Conservation (phyloP, 2,797 vertebrate genomes). For the Enteromius radiatus region DNA sequence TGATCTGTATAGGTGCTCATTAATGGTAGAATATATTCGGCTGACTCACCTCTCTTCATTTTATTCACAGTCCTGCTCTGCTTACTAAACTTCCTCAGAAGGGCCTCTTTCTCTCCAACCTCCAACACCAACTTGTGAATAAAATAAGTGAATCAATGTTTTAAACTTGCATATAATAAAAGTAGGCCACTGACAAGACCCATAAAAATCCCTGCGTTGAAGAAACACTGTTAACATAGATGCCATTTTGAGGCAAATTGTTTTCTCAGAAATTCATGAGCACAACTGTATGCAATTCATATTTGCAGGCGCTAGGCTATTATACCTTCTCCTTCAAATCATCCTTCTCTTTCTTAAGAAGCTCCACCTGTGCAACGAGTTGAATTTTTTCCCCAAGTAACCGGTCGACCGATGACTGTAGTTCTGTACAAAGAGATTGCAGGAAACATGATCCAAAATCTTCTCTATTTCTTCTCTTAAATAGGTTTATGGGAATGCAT, state of each 20-base stretch:
- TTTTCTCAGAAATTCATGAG: neutral
- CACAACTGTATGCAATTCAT: neutral
- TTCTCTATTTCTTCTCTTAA: neutral
- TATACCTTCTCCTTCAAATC: constrained; percentile 77
- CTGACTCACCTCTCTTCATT: constrained; percentile 78
- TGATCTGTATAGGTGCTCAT: too few relatives aligned
- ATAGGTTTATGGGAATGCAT: neutral
- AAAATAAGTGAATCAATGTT: neutral
- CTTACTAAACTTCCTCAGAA: constrained; percentile 71
- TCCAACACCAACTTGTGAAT: constrained; percentile 68
- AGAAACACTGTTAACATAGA: neutral
- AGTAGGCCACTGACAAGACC: neutral
- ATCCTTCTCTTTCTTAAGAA: constrained; percentile 70
- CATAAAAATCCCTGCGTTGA: neutral
- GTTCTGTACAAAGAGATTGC: constrained; percentile 64
- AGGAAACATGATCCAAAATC: neutral
- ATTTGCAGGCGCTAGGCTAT: neutral
- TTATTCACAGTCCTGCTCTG: constrained; percentile 75
- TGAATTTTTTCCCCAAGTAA: constrained; percentile 79
- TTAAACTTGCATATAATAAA: neutral
- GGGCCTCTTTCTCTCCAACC: constrained; percentile 70
- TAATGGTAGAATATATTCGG: neutral
- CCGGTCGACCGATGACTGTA: constrained; percentile 75
- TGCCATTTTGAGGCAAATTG: neutral
- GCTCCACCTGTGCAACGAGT: constrained; percentile 72